Evolutionary conservation across 2,888 invertebrate genomes (phyloP), one percentile per base, ranked within the genome.

Genomic region (Xestia c-nigrum): DNA sequence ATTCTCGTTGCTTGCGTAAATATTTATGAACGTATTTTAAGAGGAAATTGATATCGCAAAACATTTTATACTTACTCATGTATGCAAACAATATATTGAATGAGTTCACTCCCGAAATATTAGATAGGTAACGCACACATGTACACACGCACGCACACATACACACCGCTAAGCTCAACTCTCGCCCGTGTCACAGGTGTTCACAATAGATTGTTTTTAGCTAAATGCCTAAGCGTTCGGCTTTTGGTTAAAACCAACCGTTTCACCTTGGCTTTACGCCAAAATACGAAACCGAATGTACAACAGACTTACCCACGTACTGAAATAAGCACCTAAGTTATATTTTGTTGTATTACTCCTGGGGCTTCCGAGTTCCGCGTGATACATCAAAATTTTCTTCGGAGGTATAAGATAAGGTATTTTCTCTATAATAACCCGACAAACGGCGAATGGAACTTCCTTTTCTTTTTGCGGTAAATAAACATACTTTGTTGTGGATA

Each of bases 161-260:
- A 83, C 38, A 46, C 19, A 38, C 57, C 66, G 59, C 68, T 69
- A 83, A 82, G 78, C 76, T 65, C 38, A 74, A 74, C 85, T 83
- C 87, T 73, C 73, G 76, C 80, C 50, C 57, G 78, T 76, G 89
- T 79, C 88, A 86, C 89, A 88, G 88, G 88, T 89, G 89, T 77
- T 74, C 79, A 74, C 75, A 86, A 86, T 87, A 87, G 71, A 89
- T 89, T 83, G 88, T 88, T 89, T 88, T 87, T 87, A 88, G 88
- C 86, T 85, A 87, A 88, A 87, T 85, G 82, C 82, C 87, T 87
- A 84, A 86, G 59, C 87, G 81, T 86, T 87, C 77, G 73, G 83
- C 83, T 83, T 88, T 83, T 80, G 89, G 85, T 89, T 85, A 81
- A 85, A 87, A 87, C 85, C 83, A 79, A 79, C 76, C 68, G 80